Evolutionary conservation across 2,888 invertebrate genomes (phyloP).

Genomic region (Polydrusus pterygomalis): DNA sequence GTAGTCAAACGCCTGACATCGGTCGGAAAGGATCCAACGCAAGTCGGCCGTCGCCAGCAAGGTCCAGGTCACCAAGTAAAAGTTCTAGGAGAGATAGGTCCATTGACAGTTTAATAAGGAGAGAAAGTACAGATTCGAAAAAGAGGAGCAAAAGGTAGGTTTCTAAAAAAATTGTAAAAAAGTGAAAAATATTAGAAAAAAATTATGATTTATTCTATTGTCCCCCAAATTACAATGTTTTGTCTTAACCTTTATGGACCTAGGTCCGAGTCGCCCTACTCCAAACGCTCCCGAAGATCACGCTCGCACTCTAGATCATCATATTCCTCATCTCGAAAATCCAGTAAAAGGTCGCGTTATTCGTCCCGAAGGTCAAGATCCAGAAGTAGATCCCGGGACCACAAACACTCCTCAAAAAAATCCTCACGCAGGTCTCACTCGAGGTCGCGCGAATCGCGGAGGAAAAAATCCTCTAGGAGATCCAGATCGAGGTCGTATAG

Average conservation of each 20-base stretch:
- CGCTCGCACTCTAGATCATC: constrained; percentile 45
- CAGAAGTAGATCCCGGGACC: constrained; percentile 50
- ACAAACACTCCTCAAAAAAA: constrained; percentile 53
- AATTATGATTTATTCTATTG: too few relatives aligned
- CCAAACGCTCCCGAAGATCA: constrained; percentile 37
- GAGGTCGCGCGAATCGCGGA: constrained; percentile 41
- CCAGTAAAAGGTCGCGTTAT: constrained; percentile 25
- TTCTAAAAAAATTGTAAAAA: too few relatives aligned
- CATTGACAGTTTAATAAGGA: constrained; percentile 34
- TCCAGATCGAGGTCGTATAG: constrained; percentile 55
- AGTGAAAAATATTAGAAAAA: too few relatives aligned
- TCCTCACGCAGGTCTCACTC: constrained; percentile 58
- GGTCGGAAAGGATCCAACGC: constrained; percentile 1
- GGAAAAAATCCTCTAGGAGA: constrained; percentile 21
- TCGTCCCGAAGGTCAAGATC: constrained; percentile 44
- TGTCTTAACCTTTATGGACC: constrained; percentile 2
- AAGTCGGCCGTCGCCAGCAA: constrained; percentile 34
- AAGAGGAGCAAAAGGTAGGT: constrained; percentile 39
- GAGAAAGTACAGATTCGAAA: constrained; percentile 45
- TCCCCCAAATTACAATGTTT: neutral
- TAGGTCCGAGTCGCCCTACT: constrained; percentile 44
- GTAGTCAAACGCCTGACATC: constrained; percentile 20
- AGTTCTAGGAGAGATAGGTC: constrained; percentile 40
- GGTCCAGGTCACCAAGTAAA: constrained; percentile 28
- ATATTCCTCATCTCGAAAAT: constrained; percentile 41